These are phyloP conservation scores for Pogonocherus hispidulus DNA, from an alignment of 2,888 invertebrate species.

Conservation along the genomic window DNA sequence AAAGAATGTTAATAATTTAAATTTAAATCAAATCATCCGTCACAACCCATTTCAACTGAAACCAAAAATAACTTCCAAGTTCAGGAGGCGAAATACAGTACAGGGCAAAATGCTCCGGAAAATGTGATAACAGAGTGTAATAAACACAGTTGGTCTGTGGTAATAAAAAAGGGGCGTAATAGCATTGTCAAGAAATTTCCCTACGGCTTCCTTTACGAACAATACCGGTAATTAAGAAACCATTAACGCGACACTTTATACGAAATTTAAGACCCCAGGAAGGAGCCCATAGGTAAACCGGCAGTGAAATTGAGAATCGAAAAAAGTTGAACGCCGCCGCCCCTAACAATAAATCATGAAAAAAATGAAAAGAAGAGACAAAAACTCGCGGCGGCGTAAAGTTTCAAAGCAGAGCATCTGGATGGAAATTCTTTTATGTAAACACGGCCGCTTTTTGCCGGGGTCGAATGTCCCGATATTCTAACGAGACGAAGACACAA, in stretches of 20 bases:
- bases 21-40: too few relatives aligned
- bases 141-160: too few relatives aligned
- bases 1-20: too few relatives aligned
- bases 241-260: not conserved
- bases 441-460: conserved; percentile 6
- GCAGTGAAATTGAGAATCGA: not conserved
- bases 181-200: not conserved
- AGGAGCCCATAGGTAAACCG: not conserved
- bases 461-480: conserved; percentile 22
- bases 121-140: not conserved
- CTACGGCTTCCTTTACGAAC: not conserved
- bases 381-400: conserved; percentile 6
- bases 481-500: conserved; percentile 17
- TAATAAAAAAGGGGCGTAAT: not conserved
- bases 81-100: too few relatives aligned
- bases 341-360: conserved; percentile 21
- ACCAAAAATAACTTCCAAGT: too few relatives aligned
- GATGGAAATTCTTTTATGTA: conserved; percentile 11
- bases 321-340: not conserved
- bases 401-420: conserved; percentile 24
- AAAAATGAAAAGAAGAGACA: not conserved
- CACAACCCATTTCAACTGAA: too few relatives aligned
- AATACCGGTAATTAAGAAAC: not conserved
- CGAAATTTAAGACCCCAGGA: not conserved
- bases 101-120: too few relatives aligned